Conservation (phyloP, 2,113 vertebrate genomes). For the Ochotona curzoniae region DNA sequence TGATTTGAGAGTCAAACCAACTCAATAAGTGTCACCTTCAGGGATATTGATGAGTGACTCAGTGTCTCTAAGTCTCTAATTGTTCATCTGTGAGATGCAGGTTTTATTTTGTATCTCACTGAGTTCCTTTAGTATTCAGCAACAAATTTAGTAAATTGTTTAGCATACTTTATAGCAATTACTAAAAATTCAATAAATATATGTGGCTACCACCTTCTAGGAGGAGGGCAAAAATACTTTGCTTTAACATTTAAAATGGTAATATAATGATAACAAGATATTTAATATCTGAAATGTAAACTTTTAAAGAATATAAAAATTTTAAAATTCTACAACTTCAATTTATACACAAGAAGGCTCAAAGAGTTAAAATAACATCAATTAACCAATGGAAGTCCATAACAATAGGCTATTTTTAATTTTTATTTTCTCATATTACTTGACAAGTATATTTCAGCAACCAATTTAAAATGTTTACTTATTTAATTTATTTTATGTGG, state of each 20-base stretch:
- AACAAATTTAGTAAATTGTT: background rate
- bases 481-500: too few species aligned
- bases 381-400: background rate
- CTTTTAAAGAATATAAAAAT: background rate
- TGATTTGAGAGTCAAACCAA: background rate
- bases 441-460: background rate
- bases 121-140: background rate
- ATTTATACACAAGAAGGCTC: background rate
- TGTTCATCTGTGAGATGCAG: background rate
- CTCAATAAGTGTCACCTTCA: background rate
- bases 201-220: background rate
- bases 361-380: background rate
- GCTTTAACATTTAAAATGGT: background rate
- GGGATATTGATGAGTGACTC: background rate
- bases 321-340: background rate
- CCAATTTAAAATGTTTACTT: too few species aligned
- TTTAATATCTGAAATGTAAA: background rate
- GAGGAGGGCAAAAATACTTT: background rate
- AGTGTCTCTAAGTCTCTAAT: background rate
- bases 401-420: background rate
- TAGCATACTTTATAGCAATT: background rate
- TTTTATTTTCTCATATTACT: constrained; percentile 20
- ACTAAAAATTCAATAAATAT: background rate
- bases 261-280: background rate
- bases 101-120: background rate